A percentile compares a stretch with the other conserved stretches of the same genome.
These are phyloP conservation scores for Melitaea cinxia DNA, from an alignment of 1,140 invertebrate genomes.

Conservation along the genomic window DNA sequence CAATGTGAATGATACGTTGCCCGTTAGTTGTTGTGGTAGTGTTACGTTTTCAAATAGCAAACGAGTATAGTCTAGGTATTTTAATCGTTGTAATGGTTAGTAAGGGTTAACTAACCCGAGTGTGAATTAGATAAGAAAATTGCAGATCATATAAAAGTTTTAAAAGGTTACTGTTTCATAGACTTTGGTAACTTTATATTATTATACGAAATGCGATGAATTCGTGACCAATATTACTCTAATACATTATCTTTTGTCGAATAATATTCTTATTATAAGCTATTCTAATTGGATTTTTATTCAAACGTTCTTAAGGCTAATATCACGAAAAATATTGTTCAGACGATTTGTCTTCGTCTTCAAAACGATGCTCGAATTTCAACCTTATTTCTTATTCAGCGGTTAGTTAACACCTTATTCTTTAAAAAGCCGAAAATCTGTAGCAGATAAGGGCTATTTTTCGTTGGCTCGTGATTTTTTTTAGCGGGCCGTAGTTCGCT, in stretches of 20 bases:
- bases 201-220: background rate
- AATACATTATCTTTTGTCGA: background rate
- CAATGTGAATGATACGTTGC: background rate
- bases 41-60: constrained; percentile 4
- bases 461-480: background rate
- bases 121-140: constrained; percentile 5
- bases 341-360: constrained; percentile 13
- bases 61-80: constrained; percentile 9
- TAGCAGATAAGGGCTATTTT: background rate
- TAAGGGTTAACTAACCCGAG: constrained; percentile 7
- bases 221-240: too few species aligned
- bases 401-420: constrained; percentile 7
- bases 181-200: too few species aligned
- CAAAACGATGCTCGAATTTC: constrained; percentile 6
- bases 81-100: background rate
- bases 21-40: background rate
- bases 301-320: constrained; percentile 8
- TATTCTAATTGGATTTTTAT: constrained; percentile 19
- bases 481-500: constrained; percentile 1
- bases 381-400: constrained; percentile 12
- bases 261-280: background rate
- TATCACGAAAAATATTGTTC: constrained; percentile 18
- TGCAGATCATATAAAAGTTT: background rate
- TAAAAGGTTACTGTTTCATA: background rate
- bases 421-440: background rate